phyloP scores from a whole-genome alignment of 2,888 invertebrate genomes.

The Yponomeuta plumbellus region DNA sequence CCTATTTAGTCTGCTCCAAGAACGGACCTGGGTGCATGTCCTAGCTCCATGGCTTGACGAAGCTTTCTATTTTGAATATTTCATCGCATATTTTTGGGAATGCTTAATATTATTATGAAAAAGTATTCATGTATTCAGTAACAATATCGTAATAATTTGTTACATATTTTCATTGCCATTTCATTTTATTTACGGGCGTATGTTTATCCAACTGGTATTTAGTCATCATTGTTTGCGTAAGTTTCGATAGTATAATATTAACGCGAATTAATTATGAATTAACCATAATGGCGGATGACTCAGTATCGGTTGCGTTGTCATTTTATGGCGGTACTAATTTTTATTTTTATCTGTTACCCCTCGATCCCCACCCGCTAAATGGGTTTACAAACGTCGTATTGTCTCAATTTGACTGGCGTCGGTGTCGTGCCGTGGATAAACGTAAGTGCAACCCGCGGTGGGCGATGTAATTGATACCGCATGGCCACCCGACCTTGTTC shows the following conservation, averaged over 20 bases:
- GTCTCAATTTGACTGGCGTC: conserved; percentile 52
- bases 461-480: conserved; percentile 37
- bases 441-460: conserved; percentile 55
- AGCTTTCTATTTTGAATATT: conserved; percentile 1
- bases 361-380: conserved; percentile 62
- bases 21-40: too few relatives aligned
- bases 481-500: conserved; percentile 15
- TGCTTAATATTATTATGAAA: conserved; percentile 2
- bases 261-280: not conserved
- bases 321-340: conserved; percentile 65
- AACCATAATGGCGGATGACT: not conserved
- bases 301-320: conserved; percentile 26
- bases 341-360: conserved; percentile 67
- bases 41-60: not conserved
- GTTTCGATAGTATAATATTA: not conserved
- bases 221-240: conserved; percentile 20
- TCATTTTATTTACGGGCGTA: conserved; percentile 1
- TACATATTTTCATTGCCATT: not conserved
- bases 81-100: not conserved
- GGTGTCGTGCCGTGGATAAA: conserved; percentile 50
- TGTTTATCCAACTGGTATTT: conserved; percentile 25
- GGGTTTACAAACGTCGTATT: conserved; percentile 60
- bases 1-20: too few relatives aligned
- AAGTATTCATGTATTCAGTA: conserved; percentile 6
- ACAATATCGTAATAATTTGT: not conserved